These are phyloP conservation scores for Neoscelio sp. DNA, from an alignment of 2,888 invertebrate genomes.

Conservation along the genomic window DNA sequence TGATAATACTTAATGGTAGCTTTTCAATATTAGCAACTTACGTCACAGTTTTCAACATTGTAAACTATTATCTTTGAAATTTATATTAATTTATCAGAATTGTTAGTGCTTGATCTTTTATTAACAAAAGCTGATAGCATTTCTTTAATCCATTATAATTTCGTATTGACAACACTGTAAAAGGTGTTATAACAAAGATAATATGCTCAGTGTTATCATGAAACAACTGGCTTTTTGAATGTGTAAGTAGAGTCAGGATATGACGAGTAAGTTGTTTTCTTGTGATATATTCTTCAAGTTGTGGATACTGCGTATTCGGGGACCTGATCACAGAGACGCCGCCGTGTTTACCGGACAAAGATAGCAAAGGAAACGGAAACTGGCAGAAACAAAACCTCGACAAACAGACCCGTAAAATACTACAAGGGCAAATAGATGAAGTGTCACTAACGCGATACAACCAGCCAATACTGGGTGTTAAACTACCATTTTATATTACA, in stretches of 20 bases:
- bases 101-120: conserved; percentile 15
- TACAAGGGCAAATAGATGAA: conserved; percentile 78
- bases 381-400: conserved; percentile 82
- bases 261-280: conserved; percentile 60
- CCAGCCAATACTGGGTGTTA: conserved; percentile 51
- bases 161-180: conserved; percentile 39
- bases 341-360: conserved; percentile 78
- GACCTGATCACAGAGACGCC: conserved; percentile 78
- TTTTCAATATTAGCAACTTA: no score
- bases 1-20: no score
- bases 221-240: conserved; percentile 46
- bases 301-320: conserved; percentile 73
- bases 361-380: conserved; percentile 82
- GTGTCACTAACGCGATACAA: conserved; percentile 60
- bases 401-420: conserved; percentile 79
- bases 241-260: conserved; percentile 51
- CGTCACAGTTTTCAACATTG: no score
- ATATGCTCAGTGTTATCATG: conserved; percentile 37
- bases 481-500: conserved; percentile 55
- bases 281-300: conserved; percentile 58
- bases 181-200: conserved; percentile 47
- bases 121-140: conserved; percentile 31
- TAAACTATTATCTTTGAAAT: no score
- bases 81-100: conserved; percentile 6
- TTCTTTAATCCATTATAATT: conserved; percentile 20